Evolutionary conservation across 2,888 invertebrate genomes (phyloP).

Genomic region (Ophion slaviceki): DNA sequence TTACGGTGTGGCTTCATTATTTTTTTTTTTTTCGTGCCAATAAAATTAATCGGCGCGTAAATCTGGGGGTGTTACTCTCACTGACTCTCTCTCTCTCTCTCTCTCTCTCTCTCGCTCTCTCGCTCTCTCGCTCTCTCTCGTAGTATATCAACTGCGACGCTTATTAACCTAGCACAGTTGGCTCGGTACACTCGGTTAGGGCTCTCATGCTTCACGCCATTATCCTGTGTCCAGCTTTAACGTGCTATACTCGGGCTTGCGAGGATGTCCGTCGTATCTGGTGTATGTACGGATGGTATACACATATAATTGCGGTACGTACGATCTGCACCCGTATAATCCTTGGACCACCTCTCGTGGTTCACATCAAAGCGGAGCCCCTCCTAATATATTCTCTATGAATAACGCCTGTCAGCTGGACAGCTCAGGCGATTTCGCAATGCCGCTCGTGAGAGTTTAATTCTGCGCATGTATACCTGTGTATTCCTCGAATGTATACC

Average conservation of each 20-base stretch:
- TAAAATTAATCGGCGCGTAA: not conserved
- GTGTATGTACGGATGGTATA: slow-evolving; percentile 44
- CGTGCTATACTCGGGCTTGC: slow-evolving; percentile 24
- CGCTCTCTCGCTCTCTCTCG: not conserved
- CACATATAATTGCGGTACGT: slow-evolving; percentile 25
- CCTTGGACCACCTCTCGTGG: slow-evolving; percentile 69
- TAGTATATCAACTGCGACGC: slow-evolving; percentile 20
- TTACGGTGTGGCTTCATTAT: not conserved
- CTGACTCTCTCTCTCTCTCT: too few relatives aligned
- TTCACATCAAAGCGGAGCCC: slow-evolving; percentile 80
- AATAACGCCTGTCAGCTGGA: slow-evolving; percentile 73
- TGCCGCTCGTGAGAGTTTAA: slow-evolving; percentile 50
- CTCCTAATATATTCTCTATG: slow-evolving; percentile 80
- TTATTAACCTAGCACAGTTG: slow-evolving; percentile 32
- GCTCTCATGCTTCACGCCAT: slow-evolving; percentile 63
- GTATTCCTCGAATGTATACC: slow-evolving; percentile 43
- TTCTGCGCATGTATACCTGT: slow-evolving; percentile 35
- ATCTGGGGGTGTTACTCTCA: too few relatives aligned
- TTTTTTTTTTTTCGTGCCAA: not conserved
- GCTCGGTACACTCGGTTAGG: slow-evolving; percentile 66
- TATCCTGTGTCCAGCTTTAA: slow-evolving; percentile 41
- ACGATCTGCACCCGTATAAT: slow-evolving; percentile 74
- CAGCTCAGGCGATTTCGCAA: slow-evolving; percentile 65
- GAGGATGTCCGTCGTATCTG: slow-evolving; percentile 31
- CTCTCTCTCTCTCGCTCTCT: not conserved